phyloP scores from a whole-genome alignment of 2,113 vertebrate genomes.

The Cyphotilapia sp. region DNA sequence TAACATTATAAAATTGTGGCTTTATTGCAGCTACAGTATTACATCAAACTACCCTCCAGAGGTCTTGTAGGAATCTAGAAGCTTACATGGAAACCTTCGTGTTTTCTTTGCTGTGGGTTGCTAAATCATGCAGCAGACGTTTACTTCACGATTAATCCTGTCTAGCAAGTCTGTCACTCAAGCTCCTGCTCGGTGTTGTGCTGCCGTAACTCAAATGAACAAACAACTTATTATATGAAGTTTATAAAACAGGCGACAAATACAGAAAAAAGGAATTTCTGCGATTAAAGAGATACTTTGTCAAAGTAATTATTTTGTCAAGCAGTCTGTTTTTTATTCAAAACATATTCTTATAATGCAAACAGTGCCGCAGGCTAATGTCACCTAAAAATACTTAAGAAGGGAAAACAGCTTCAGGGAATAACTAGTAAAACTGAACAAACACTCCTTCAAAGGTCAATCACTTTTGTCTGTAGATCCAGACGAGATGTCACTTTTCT shows the following conservation, averaged over 20 bases:
- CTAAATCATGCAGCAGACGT: neutral
- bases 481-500: neutral
- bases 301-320: neutral
- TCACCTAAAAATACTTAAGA: neutral
- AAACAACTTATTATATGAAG: neutral
- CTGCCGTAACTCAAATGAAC: neutral
- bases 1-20: neutral
- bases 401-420: neutral
- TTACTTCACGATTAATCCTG: neutral
- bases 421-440: neutral
- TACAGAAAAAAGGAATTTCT: neutral
- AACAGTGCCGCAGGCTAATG: neutral
- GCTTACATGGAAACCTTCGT: neutral
- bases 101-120: neutral
- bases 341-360: neutral
- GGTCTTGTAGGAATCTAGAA: neutral
- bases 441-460: neutral
- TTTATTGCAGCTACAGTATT: neutral
- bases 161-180: neutral
- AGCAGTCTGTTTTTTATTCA: neutral
- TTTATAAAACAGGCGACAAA: neutral
- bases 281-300: neutral
- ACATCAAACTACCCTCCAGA: neutral
- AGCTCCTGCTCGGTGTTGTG: neutral
- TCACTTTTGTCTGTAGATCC: neutral